Base-by-base conservation (phyloP, 2,888 invertebrate species). In the Clunio marinus region DNA sequence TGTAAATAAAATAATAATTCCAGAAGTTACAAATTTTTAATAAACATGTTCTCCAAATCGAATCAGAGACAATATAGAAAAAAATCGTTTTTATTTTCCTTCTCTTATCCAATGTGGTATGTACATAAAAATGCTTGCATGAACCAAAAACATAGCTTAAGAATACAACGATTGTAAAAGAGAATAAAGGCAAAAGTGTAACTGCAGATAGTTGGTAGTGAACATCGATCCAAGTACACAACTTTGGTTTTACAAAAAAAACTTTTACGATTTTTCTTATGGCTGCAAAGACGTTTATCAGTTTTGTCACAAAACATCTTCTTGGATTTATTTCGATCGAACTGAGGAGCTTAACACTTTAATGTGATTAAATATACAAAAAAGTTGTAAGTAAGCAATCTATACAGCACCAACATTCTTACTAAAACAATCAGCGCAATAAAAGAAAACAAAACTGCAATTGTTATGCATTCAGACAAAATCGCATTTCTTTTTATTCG, bases 1-100 rank as follows among this genome's bases (percentile, higher is more conserved):
- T 66, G 66, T 55, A 66, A 66, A 66, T 51, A 35, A 66, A 66
- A 66, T 66, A 66, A 66, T 55, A 66, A 66, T 66, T 66, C 66
- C 51, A 55, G 66, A 55, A 66, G 66, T 55, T 66, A 66, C 66
- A 66, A 66, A 66, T 66, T 66, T 55, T 66, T 66, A 66, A 66
- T 66, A 66, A 66, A 66, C 66, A 55, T 66, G 35, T 66, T 41
- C 20, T 57, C 27, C 17, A 22, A 17, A 51, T 7, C 2, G 27
- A 27, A 57, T 22, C 25, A 57, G 25, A 27, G 27, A 27, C 35
- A 59, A 59, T 28, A 35, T 32, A 8, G 32, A 27, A n/a, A n/a
- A n/a, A n/a, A 35, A 59, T 24, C 58, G 58, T 27, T 58, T n/a
- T 51, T 51, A 8, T 51, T 51, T 51, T 7, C n/a, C n/a, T n/a